Conservation (phyloP, 1,140 invertebrate species). For the Teleopsis dalmanni region DNA sequence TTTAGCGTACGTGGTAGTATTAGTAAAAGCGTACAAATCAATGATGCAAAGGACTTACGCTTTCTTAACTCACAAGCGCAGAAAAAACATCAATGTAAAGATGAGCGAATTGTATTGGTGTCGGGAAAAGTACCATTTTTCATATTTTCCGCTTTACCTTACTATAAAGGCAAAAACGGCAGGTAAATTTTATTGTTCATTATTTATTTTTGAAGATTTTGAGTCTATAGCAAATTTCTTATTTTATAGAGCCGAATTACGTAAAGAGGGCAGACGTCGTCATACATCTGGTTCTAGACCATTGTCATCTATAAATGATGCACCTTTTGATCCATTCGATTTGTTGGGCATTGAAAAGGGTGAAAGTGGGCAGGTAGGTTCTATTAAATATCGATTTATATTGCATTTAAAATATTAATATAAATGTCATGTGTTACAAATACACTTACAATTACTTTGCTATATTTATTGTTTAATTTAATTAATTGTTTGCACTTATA, state of each 20-base stretch:
- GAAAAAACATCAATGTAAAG: slow-evolving; percentile 42
- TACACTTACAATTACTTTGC: not conserved
- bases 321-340: slow-evolving; percentile 73
- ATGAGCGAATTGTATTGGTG: slow-evolving; percentile 69
- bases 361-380: slow-evolving; percentile 64
- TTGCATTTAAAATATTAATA: not conserved
- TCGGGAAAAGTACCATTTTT: slow-evolving; percentile 67
- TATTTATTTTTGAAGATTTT: not conserved
- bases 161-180: slow-evolving; percentile 59
- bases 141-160: slow-evolving; percentile 76
- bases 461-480: not conserved
- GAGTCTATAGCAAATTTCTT: not conserved
- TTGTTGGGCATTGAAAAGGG: slow-evolving; percentile 72
- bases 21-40: slow-evolving; percentile 53
- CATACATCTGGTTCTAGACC: slow-evolving; percentile 75
- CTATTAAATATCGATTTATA: not conserved
- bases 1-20: slow-evolving; percentile 38
- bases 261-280: slow-evolving; percentile 68
- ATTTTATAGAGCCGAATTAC: slow-evolving; percentile 55
- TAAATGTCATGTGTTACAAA: not conserved
- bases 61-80: slow-evolving; percentile 39
- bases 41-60: slow-evolving; percentile 54
- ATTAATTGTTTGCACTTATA: not conserved
- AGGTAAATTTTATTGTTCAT: slow-evolving; percentile 46
- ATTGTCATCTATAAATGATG: slow-evolving; percentile 74